These are phyloP conservation scores for Piscicola geometra DNA, from an alignment of 2,888 invertebrate species.

Conservation along the genomic window DNA sequence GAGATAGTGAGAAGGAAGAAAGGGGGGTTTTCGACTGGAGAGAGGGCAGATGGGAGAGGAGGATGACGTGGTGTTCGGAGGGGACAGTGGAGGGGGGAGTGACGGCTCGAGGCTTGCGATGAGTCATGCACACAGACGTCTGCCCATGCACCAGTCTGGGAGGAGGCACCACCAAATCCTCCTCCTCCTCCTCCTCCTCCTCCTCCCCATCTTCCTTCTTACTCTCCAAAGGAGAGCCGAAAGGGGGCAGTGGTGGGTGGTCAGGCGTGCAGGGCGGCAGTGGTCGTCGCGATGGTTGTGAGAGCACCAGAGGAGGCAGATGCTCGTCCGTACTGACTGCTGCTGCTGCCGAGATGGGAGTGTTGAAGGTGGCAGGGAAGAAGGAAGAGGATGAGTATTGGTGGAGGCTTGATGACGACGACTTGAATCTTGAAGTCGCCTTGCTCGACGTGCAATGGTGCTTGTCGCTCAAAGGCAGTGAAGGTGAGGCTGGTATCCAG, in stretches of 20 bases:
- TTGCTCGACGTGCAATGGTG: not conserved
- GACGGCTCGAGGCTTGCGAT: constrained; percentile 19
- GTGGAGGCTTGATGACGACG: not conserved
- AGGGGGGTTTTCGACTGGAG: not conserved
- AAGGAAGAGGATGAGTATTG: not conserved
- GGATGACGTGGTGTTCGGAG: not conserved
- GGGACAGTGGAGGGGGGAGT: constrained; percentile 21
- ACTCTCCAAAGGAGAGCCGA: not conserved
- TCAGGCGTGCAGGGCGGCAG: not conserved
- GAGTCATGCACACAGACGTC: not conserved
- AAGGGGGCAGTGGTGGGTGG: not conserved
- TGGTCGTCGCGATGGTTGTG: not conserved
- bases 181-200: constrained; percentile 9
- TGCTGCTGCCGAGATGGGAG: not conserved
- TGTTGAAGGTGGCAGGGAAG: not conserved
- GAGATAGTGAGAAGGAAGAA: not conserved
- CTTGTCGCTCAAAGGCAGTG: not conserved
- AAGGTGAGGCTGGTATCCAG: constrained; percentile 1
- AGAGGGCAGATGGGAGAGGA: not conserved
- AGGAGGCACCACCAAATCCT: constrained; percentile 17
- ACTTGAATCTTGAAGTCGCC: not conserved
- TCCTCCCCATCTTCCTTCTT: no score
- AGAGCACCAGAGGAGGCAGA: not conserved
- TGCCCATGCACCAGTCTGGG: not conserved
- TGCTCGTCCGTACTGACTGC: not conserved